phyloP scores from a whole-genome alignment of 2,113 vertebrate species.

The Sebastes schlegelii region DNA sequence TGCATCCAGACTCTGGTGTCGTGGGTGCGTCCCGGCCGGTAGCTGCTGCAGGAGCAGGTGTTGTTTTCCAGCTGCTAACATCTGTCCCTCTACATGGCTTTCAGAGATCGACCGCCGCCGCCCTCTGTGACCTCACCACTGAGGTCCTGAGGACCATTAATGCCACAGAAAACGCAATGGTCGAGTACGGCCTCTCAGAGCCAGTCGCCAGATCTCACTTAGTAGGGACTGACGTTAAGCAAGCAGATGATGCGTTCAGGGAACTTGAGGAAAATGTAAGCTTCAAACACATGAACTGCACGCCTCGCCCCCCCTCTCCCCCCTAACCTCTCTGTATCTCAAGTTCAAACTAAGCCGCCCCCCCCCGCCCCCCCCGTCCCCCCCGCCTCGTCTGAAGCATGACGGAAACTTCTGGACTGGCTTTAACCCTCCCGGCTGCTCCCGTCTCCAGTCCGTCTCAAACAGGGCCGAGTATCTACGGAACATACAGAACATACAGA shows the following conservation, averaged over 20 bases:
- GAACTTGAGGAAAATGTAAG: slow-evolving; percentile 90
- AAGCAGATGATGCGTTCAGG: slow-evolving; percentile 83
- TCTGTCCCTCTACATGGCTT: slow-evolving; percentile 79
- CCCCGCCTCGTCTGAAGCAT: slow-evolving; percentile 45
- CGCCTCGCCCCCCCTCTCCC: background rate
- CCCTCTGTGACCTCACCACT: slow-evolving; percentile 90
- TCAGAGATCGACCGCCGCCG: slow-evolving; percentile 87
- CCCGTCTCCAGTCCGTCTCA: slow-evolving; percentile 17
- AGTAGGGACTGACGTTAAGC: slow-evolving; percentile 79
- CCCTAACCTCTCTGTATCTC: slow-evolving; percentile 23
- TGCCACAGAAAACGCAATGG: slow-evolving; percentile 85
- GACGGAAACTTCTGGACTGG: slow-evolving; percentile 42
- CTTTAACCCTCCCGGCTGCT: slow-evolving; percentile 42
- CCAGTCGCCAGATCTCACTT: slow-evolving; percentile 72
- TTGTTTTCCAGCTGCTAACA: slow-evolving; percentile 75
- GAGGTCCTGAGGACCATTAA: slow-evolving; percentile 90
- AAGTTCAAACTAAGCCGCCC: slow-evolving; percentile 10
- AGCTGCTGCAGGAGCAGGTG: slow-evolving; percentile 53
- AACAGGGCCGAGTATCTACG: slow-evolving; percentile 18
- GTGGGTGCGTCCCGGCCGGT: slow-evolving; percentile 24
- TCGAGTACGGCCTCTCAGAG: slow-evolving; percentile 80
- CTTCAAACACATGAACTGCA: slow-evolving; percentile 48
- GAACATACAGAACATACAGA: background rate
- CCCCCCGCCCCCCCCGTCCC: background rate
- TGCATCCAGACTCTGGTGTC: no score